phyloP scores from a whole-genome alignment of 2,113 vertebrate species.

The Chlamydotis undulata region DNA sequence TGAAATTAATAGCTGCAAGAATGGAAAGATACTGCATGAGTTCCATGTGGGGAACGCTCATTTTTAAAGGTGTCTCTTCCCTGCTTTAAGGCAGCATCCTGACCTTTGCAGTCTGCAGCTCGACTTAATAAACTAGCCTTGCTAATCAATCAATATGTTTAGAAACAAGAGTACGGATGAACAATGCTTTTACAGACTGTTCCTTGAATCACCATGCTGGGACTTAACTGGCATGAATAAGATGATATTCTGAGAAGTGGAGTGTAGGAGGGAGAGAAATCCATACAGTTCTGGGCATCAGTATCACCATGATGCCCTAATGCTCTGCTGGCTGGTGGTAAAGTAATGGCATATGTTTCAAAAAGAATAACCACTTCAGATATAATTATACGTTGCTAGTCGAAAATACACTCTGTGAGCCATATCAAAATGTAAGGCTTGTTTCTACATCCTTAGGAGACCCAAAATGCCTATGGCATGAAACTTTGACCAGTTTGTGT shows the following conservation, averaged over 20 bases:
- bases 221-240: background rate
- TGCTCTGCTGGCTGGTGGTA: background rate
- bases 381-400: background rate
- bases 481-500: background rate
- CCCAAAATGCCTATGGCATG: background rate
- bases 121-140: background rate
- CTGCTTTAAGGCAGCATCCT: background rate
- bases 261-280: background rate
- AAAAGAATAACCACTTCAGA: background rate
- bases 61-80: background rate
- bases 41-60: accelerated
- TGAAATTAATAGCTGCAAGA: background rate
- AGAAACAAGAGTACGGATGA: background rate
- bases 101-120: background rate
- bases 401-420: conserved; percentile 20
- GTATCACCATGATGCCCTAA: background rate
- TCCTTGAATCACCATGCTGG: background rate
- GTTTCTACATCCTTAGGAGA: background rate
- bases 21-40: background rate
- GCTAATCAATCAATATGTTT: background rate
- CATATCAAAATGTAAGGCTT: conserved; percentile 47
- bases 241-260: background rate
- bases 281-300: background rate
- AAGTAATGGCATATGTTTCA: background rate
- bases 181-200: background rate